These are phyloP conservation scores for Propithecus perrieri DNA, from an alignment of 2,797 vertebrate genomes.

Conservation along the genomic window DNA sequence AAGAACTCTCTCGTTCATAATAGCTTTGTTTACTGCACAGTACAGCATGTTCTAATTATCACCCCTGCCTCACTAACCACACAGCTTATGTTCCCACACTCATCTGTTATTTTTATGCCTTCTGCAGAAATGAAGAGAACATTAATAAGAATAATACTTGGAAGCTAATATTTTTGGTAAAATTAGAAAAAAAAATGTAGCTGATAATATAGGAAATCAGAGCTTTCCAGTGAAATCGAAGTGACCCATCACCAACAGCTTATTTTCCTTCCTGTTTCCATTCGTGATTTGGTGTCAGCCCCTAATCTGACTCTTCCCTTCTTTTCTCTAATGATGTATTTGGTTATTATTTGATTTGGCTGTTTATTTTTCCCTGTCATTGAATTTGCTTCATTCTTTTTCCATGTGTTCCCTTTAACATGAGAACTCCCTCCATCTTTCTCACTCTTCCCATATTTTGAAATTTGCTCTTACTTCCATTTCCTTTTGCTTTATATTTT, in stretches of 20 bases:
- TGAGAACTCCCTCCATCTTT: not conserved
- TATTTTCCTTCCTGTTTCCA: constrained; percentile 1
- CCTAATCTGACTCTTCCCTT: not conserved
- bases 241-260: not conserved
- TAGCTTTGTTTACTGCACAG: constrained; percentile 87
- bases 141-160: constrained; percentile 86
- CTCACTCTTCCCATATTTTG: not conserved
- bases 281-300: not conserved
- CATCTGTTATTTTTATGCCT: constrained; percentile 87
- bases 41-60: constrained; percentile 89
- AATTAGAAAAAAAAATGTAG: constrained; percentile 66
- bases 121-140: constrained; percentile 84
- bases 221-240: constrained; percentile 31
- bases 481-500: not conserved
- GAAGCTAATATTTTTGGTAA: constrained; percentile 77
- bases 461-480: not conserved
- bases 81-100: constrained; percentile 85
- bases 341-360: not conserved
- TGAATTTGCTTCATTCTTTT: not conserved
- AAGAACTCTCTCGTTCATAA: constrained; percentile 86
- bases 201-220: constrained; percentile 47
- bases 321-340: not conserved
- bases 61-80: constrained; percentile 87
- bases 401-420: not conserved
- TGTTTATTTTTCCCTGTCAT: not conserved